phyloP scores from a whole-genome alignment of 1,140 invertebrate species.

The Drosophila lacertosa region DNA sequence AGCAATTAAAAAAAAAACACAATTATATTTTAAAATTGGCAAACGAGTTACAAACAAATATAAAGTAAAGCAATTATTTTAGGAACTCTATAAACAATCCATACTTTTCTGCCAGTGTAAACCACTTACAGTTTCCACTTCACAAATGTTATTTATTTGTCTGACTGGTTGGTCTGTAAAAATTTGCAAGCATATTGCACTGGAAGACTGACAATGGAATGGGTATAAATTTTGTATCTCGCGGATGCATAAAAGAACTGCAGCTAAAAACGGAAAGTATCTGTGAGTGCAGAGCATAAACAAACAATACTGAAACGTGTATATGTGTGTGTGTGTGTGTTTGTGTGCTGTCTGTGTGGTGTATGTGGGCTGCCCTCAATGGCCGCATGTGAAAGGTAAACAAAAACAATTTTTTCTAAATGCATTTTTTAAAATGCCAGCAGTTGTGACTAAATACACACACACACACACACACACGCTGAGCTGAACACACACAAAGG shows the following conservation, averaged over 20 bases:
- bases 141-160: conserved; percentile 16
- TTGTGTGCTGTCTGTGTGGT: too few species aligned
- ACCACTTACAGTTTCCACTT: background rate
- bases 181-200: conserved; percentile 19
- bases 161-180: conserved; percentile 1
- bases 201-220: background rate
- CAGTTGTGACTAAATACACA: conserved; percentile 51
- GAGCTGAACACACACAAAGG: conserved; percentile 51
- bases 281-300: conserved; percentile 27
- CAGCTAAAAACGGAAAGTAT: conserved; percentile 1
- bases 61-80: too few species aligned
- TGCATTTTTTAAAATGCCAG: conserved; percentile 48
- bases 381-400: conserved; percentile 63
- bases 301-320: conserved; percentile 13
- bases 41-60: too few species aligned
- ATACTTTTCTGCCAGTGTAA: conserved; percentile 10
- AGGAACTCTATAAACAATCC: too few species aligned
- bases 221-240: conserved; percentile 20
- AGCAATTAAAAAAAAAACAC: too few species aligned
- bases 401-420: conserved; percentile 62
- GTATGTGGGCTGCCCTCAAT: conserved; percentile 43
- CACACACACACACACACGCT: conserved; percentile 15
- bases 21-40: too few species aligned
- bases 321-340: background rate
- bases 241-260: conserved; percentile 24